A percentile compares a stretch with the other conserved stretches of the same genome.
Conservation (phyloP, 2,888 invertebrate species). For the Andrena dorsata region DNA sequence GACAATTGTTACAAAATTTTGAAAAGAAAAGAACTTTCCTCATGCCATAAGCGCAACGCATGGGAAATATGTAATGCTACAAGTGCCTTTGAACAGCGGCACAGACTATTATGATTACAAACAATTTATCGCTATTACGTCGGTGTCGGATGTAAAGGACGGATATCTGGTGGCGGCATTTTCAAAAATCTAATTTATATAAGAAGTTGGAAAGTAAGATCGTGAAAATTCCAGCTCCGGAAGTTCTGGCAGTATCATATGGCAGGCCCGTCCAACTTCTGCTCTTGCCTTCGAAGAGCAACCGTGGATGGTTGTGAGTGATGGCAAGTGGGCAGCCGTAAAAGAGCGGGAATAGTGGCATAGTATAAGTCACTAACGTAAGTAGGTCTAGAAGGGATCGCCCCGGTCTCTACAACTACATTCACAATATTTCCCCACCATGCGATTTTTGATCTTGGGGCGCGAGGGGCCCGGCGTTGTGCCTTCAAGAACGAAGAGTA, state of each 20-base stretch:
- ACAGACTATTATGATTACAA: neutral
- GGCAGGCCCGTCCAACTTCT: too few species aligned
- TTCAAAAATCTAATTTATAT: neutral
- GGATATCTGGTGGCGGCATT: neutral
- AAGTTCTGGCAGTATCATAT: neutral
- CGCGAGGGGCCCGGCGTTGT: too few species aligned
- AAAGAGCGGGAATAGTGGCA: too few species aligned
- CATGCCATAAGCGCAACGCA: neutral
- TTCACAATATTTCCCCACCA: too few species aligned
- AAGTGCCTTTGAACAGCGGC: neutral
- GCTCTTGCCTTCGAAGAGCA: too few species aligned
- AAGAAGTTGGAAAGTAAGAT: neutral
- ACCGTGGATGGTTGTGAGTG: too few species aligned
- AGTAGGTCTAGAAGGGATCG: too few species aligned
- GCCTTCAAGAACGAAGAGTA: too few species aligned
- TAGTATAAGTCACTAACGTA: too few species aligned
- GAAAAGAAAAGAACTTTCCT: neutral
- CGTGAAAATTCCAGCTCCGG: neutral
- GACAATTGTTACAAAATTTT: neutral
- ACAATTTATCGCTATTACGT: neutral
- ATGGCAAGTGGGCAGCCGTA: too few species aligned
- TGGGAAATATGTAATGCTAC: constrained; percentile 1
- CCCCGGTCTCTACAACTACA: too few species aligned
- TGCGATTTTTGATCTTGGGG: too few species aligned
- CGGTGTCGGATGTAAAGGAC: neutral